Percentiles rank a stretch among this genome's conserved stretches.
Evolutionary conservation across 2,888 invertebrate species (phyloP).

Genomic region (Euspilapteryx auroguttella): DNA sequence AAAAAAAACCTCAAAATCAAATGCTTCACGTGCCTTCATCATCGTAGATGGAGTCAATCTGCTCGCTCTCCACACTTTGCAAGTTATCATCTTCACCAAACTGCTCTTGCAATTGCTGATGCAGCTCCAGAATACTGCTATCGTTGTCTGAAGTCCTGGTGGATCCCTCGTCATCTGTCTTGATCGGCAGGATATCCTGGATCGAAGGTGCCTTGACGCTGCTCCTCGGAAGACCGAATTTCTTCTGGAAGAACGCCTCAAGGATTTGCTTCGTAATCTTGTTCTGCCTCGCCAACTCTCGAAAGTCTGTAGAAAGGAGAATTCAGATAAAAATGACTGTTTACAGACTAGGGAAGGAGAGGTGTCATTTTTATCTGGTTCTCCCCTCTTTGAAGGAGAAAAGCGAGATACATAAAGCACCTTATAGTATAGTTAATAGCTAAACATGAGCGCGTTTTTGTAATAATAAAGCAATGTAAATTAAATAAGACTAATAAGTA

Average conservation of each 20-base stretch:
- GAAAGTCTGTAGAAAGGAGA: conserved; percentile 49
- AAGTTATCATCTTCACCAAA: conserved; percentile 49
- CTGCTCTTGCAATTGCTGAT: conserved; percentile 18
- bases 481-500: no score
- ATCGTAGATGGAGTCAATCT: conserved; percentile 66
- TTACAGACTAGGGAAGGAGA: conserved; percentile 9
- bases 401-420: no score
- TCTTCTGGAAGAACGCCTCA: conserved; percentile 72
- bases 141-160: conserved; percentile 16
- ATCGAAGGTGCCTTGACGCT: conserved; percentile 60
- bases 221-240: conserved; percentile 61
- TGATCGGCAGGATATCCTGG: conserved; percentile 65
- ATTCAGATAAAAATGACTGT: conserved; percentile 56
- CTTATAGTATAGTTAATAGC: no score
- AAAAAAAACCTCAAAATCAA: no score
- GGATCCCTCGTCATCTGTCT: conserved; percentile 19
- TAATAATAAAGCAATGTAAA: no score
- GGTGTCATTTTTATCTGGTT: conserved; percentile 59
- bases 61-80: conserved; percentile 73
- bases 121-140: conserved; percentile 10
- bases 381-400: conserved; percentile 20
- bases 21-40: conserved; percentile 51
- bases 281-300: conserved; percentile 73
- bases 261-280: conserved; percentile 76
- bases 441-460: no score